Percentiles rank a stretch among this genome's conserved stretches.
These are phyloP conservation scores for Tretioscincus oriximinensis DNA, from an alignment of 2,113 vertebrate genomes.

Conservation along the genomic window DNA sequence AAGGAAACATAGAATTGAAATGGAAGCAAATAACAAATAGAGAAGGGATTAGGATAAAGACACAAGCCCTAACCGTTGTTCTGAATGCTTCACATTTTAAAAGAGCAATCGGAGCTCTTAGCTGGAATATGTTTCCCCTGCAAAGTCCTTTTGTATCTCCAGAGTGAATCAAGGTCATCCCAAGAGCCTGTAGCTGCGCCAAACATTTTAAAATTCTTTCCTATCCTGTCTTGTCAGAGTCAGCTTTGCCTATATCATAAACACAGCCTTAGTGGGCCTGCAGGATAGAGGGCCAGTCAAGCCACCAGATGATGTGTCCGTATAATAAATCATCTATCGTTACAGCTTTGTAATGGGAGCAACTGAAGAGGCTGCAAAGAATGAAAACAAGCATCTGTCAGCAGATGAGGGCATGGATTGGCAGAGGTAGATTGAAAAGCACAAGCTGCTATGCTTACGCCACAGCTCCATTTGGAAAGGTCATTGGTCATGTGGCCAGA, in stretches of 20 bases:
- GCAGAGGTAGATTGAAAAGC: neutral
- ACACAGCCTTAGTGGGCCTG: neutral
- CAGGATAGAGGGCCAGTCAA: neutral
- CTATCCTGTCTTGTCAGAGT: conserved; percentile 3
- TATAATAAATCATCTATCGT: neutral
- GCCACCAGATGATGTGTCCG: neutral
- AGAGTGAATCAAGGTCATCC: neutral
- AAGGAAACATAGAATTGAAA: too few relatives aligned
- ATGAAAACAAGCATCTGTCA: neutral
- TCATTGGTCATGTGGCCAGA: neutral
- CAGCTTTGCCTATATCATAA: neutral
- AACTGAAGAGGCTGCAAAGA: neutral
- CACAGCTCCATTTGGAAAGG: neutral
- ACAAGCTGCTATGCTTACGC: neutral
- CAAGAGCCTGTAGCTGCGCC: neutral
- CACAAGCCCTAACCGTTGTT: too few relatives aligned
- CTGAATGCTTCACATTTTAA: neutral
- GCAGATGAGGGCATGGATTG: neutral
- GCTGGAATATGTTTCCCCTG: neutral
- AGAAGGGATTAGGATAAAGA: neutral
- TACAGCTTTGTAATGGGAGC: neutral
- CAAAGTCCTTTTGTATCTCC: neutral
- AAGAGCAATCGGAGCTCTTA: neutral
- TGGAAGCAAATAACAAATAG: too few relatives aligned
- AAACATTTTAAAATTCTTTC: conserved; percentile 6